These are phyloP conservation scores for Meganola albula DNA, from an alignment of 2,888 invertebrate species.

Conservation along the genomic window DNA sequence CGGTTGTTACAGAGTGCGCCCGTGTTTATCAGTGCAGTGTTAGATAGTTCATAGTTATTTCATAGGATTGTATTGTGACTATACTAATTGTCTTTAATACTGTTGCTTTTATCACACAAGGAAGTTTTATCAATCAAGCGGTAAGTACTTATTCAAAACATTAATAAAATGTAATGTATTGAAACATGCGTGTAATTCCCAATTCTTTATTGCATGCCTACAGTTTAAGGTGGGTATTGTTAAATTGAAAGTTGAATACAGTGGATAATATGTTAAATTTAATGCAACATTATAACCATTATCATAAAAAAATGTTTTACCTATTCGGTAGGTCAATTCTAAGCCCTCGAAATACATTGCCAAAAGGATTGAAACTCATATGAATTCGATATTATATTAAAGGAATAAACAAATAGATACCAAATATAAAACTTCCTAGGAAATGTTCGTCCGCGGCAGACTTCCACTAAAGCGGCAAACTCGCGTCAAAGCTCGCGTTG, in stretches of 20 bases:
- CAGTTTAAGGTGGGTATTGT: conserved; percentile 10
- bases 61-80: conserved; percentile 12
- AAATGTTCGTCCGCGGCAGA: conserved; percentile 12
- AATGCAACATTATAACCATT: conserved; percentile 11
- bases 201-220: conserved; percentile 12
- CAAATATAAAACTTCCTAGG: conserved; percentile 12
- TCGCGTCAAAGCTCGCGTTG: conserved; percentile 12
- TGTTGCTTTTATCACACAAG: conserved; percentile 12
- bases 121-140: conserved; percentile 12
- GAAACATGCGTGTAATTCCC: conserved; percentile 10
- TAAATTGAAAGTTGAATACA: conserved; percentile 12
- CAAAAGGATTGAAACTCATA: conserved; percentile 11
- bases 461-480: conserved; percentile 13
- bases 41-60: conserved; percentile 12
- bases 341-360: conserved; percentile 12
- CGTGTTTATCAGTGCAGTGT: conserved; percentile 12
- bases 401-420: conserved; percentile 14
- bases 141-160: conserved; percentile 11
- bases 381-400: conserved; percentile 15
- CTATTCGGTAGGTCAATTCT: conserved; percentile 11
- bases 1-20: conserved; percentile 12
- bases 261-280: conserved; percentile 10
- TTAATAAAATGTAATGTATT: conserved; percentile 11
- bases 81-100: conserved; percentile 12
- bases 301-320: conserved; percentile 11